Evolutionary conservation across 2,797 vertebrate species (phyloP).

Genomic region (Galago senegalensis): DNA sequence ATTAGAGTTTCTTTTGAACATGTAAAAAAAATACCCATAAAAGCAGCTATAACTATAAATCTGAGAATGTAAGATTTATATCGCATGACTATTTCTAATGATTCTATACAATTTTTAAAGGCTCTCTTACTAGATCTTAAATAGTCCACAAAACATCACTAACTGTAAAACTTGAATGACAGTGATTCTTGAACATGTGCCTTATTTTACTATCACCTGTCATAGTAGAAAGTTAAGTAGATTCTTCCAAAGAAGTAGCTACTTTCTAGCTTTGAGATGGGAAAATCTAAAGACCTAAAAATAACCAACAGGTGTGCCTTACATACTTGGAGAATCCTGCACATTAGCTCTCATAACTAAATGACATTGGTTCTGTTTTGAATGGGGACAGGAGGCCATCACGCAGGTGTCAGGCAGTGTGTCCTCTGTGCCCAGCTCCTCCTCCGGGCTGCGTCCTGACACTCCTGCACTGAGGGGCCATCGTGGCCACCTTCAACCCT

Average conservation of each 20-base stretch:
- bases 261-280: background rate
- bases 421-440: background rate
- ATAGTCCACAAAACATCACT: conserved; percentile 64
- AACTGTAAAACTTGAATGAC: conserved; percentile 41
- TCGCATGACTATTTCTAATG: conserved; percentile 70
- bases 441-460: background rate
- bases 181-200: conserved; percentile 39
- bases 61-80: conserved; percentile 64
- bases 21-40: conserved; percentile 59
- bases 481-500: background rate
- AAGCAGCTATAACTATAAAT: conserved; percentile 78
- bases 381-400: background rate
- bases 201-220: background rate
- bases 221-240: conserved; percentile 46
- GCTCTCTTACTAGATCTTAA: conserved; percentile 61
- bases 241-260: conserved; percentile 55
- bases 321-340: background rate
- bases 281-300: background rate
- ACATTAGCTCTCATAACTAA: conserved; percentile 13
- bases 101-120: conserved; percentile 58
- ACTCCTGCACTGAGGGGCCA: background rate
- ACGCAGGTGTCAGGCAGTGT: background rate
- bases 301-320: background rate
- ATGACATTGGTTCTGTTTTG: conserved; percentile 16
- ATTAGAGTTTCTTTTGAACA: conserved; percentile 81